Percentiles rank a stretch among this genome's conserved stretches.
Conservation (phyloP, 2,113 vertebrate genomes). For the Saccopteryx bilineata region DNA sequence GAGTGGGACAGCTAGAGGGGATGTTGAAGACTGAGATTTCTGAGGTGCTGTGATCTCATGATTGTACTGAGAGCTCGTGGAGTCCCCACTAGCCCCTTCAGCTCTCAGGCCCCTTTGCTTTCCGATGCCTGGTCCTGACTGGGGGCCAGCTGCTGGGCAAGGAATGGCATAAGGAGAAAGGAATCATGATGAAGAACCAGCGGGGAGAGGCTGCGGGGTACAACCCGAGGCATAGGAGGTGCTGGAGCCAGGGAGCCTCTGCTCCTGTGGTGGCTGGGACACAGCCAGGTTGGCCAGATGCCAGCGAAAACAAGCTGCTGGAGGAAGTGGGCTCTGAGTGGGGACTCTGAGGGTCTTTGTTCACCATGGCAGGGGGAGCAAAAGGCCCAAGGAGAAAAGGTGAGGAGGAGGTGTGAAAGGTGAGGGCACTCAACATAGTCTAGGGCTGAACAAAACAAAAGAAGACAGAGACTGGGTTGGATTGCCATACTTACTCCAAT, state of each 20-base stretch:
- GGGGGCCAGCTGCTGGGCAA: background rate
- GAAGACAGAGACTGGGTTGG: background rate
- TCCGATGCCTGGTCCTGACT: background rate
- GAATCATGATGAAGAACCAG: background rate
- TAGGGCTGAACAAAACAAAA: background rate
- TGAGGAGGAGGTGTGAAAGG: background rate
- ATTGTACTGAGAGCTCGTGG: background rate
- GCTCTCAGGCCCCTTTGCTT: background rate
- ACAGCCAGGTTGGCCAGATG: background rate
- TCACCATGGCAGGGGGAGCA: background rate
- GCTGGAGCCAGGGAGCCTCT: background rate
- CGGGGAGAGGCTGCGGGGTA: background rate
- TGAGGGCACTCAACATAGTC: background rate
- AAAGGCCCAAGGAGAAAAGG: background rate
- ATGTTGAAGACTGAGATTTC: background rate
- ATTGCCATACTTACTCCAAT: background rate
- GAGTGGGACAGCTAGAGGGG: background rate
- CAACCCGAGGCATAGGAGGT: background rate
- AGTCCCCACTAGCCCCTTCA: background rate
- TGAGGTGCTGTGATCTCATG: background rate
- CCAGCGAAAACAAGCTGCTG: background rate
- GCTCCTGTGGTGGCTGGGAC: background rate
- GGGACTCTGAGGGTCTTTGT: background rate
- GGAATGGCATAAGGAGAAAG: background rate
- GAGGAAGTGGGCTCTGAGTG: background rate